Evolutionary conservation across 2,797 vertebrate species (phyloP).

Genomic region (Rhadinocentrus ornatus): DNA sequence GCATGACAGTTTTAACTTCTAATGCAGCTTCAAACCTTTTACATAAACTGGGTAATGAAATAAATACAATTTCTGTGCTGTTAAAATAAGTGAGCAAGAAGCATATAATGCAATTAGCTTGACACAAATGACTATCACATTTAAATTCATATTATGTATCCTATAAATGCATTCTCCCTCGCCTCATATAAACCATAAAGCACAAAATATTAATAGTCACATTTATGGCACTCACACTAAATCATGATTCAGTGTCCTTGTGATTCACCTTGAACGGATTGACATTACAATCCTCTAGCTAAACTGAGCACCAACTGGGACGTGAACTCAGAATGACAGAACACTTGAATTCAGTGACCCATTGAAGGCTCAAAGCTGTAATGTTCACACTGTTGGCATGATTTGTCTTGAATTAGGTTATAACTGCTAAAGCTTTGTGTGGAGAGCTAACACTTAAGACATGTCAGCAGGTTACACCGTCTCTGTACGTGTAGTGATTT

Average conservation of each 20-base stretch:
- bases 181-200: not conserved
- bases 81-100: not conserved
- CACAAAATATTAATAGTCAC: not conserved
- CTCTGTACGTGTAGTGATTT: conserved; percentile 54
- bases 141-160: not conserved
- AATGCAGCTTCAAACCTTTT: not conserved
- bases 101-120: not conserved
- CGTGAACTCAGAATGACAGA: conserved; percentile 12
- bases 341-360: conserved; percentile 42
- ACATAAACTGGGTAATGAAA: not conserved
- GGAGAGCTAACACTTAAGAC: conserved; percentile 34
- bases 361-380: conserved; percentile 13
- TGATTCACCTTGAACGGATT: conserved; percentile 37
- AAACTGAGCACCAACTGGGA: conserved; percentile 8
- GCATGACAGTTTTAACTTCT: not conserved
- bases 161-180: not conserved
- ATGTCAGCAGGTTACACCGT: conserved; percentile 56
- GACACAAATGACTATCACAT: not conserved
- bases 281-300: conserved; percentile 37
- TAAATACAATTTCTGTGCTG: not conserved
- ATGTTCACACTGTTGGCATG: conserved; percentile 20
- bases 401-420: conserved; percentile 41
- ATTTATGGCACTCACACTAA: conserved; percentile 10
- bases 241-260: conserved; percentile 55
- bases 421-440: conserved; percentile 33